Evolutionary conservation across 2,113 vertebrate species (phyloP).

Genomic region (Lasiurus borealis): DNA sequence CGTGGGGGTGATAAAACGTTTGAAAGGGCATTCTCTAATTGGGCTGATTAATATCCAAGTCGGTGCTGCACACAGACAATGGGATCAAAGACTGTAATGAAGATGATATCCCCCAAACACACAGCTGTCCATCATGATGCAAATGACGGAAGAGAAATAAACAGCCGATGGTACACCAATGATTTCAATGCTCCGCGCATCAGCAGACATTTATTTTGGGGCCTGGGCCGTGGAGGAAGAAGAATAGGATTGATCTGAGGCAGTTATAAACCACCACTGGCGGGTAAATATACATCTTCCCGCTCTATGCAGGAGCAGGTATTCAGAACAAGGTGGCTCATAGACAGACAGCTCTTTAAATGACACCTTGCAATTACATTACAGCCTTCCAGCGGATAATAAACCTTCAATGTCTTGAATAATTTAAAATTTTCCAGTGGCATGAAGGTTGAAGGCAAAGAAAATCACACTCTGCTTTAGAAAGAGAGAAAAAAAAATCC

Average conservation of each 20-base stretch:
- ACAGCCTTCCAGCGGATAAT: slow-evolving; percentile 76
- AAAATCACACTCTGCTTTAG: slow-evolving; percentile 53
- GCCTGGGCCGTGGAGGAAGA: slow-evolving; percentile 41
- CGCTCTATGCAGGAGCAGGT: slow-evolving; percentile 19
- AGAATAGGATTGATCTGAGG: slow-evolving; percentile 62
- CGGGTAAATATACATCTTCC: slow-evolving; percentile 34
- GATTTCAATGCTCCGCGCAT: slow-evolving; percentile 49
- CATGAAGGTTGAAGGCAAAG: slow-evolving; percentile 73
- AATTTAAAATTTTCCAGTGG: slow-evolving; percentile 79
- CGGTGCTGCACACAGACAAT: slow-evolving; percentile 18
- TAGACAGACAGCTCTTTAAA: slow-evolving; percentile 69
- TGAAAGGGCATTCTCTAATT: slow-evolving; percentile 40
- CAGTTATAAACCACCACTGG: slow-evolving; percentile 50
- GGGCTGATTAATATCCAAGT: slow-evolving; percentile 33
- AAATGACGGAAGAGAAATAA: slow-evolving; percentile 64
- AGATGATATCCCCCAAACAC: slow-evolving; percentile 56
- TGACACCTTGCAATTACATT: slow-evolving; percentile 77
- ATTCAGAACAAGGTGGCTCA: slow-evolving; percentile 65
- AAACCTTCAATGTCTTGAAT: slow-evolving; percentile 79
- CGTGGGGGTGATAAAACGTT: not conserved
- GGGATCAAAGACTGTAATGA: slow-evolving; percentile 64
- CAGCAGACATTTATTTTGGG: slow-evolving; percentile 48
- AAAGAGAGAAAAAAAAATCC: slow-evolving; percentile 38
- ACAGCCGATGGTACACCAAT: slow-evolving; percentile 59
- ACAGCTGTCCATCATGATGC: slow-evolving; percentile 72